Percentiles rank a stretch among this genome's conserved stretches.
phyloP scores from a whole-genome alignment of 1,140 invertebrate species.

The Drosophila lini region DNA sequence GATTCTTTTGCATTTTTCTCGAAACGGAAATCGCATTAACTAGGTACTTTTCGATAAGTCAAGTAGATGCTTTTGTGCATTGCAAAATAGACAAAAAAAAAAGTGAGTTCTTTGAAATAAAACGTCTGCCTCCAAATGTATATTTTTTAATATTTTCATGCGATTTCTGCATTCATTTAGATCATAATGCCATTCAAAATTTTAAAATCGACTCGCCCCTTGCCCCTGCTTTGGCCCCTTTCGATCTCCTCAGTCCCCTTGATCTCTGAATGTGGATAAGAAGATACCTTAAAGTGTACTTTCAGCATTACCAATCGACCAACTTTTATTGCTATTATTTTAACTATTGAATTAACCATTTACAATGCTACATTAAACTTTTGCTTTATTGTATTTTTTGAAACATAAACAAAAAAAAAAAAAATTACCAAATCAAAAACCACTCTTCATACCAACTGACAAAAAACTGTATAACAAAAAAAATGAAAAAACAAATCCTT shows the following conservation, averaged over 20 bases:
- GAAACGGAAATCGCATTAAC: too few species aligned
- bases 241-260: conserved; percentile 5
- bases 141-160: too few species aligned
- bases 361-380: conserved; percentile 84
- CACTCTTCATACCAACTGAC: conserved; percentile 76
- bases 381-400: conserved; percentile 85
- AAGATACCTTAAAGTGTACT: conserved; percentile 36
- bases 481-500: conserved; percentile 45
- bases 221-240: background rate
- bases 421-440: conserved; percentile 62
- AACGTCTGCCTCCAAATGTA: too few species aligned
- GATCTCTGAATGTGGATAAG: conserved; percentile 11
- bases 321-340: conserved; percentile 52
- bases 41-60: too few species aligned
- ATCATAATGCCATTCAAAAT: too few species aligned
- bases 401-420: conserved; percentile 78
- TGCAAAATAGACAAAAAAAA: too few species aligned
- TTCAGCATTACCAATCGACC: conserved; percentile 52
- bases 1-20: too few species aligned
- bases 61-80: too few species aligned
- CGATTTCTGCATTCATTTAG: too few species aligned
- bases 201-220: too few species aligned
- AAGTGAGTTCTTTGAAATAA: too few species aligned
- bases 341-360: conserved; percentile 68
- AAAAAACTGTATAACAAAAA: conserved; percentile 57